These are phyloP conservation scores for Drosophila tristis DNA, from an alignment of 1,140 invertebrate species.

Conservation along the genomic window DNA sequence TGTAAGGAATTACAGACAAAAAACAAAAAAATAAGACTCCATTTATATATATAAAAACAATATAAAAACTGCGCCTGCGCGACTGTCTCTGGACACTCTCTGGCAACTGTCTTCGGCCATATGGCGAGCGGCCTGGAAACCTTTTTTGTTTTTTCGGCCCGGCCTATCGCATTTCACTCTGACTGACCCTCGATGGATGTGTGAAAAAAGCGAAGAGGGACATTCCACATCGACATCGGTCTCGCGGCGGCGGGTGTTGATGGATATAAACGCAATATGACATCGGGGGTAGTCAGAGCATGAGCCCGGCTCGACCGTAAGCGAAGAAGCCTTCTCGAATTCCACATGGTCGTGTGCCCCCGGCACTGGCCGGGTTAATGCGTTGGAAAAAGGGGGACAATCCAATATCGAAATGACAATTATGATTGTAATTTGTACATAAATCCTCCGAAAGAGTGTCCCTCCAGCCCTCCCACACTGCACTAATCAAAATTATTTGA, in stretches of 20 bases:
- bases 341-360: constrained; percentile 60
- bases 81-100: constrained; percentile 38
- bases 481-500: constrained; percentile 79
- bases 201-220: constrained; percentile 56
- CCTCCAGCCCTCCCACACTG: neutral
- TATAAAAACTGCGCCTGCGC: constrained; percentile 55
- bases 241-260: constrained; percentile 58
- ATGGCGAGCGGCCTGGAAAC: constrained; percentile 56
- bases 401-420: constrained; percentile 65
- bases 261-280: constrained; percentile 76
- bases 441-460: constrained; percentile 49
- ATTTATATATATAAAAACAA: constrained; percentile 8
- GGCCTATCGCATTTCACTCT: constrained; percentile 72
- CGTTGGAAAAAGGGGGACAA: constrained; percentile 40
- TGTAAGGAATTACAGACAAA: constrained; percentile 71
- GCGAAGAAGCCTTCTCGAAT: constrained; percentile 35
- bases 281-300: constrained; percentile 69
- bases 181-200: constrained; percentile 49
- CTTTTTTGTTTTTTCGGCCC: constrained; percentile 31
- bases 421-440: constrained; percentile 77
- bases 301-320: constrained; percentile 18
- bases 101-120: constrained; percentile 66
- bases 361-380: too few relatives aligned
- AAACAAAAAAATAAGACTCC: constrained; percentile 32
- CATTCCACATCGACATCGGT: constrained; percentile 1